Base-by-base conservation (phyloP, 2,113 vertebrate genomes). In the Paramisgurnus dabryanus region DNA sequence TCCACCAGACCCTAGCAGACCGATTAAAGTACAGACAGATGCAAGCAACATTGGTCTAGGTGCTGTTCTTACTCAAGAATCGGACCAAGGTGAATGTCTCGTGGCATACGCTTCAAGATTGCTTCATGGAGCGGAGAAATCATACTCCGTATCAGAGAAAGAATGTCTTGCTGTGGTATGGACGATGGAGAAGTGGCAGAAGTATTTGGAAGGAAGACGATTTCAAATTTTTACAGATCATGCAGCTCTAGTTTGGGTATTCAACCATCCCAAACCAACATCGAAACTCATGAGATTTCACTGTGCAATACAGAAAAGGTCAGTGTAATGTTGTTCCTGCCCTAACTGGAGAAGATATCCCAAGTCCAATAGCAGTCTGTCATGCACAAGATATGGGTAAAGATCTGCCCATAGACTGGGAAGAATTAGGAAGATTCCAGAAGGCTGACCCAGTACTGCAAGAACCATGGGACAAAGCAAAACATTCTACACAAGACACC, bases 81-180 rank as follows among this genome's bases (percentile, higher is more conserved):
- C 7, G 10, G 27, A 39, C 10, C 27, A 34, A 64, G 61, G 27
- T 27, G 61, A 64, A 64, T 27, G 39, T 64, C 10, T 64, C 2
- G 27, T 64, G 11, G 61, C 61, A 10, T 64, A 64, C 13, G 61
- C 61, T 6, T 64, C 61, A 11, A 5, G 12, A 3, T 11, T 53
- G 12, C 50, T 53, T 53, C 50, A 53, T 13, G 50, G 50, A 53
- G 50, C 50, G 3, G 50, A 53, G 50, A 53, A 13, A 15, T 11
- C 50, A 11, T 53, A 53, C 12, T 53, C 12, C 13, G 12, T 4
- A 12, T 12, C 50, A 4, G 2, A 55, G 53, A 55, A 55, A 11
- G 53, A 55, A 57, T 85, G 39, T 34, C 7, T 40, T 75, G 72
- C 8, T 80, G 78, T 11, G 91, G 55, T 57, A 7, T 55, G 53